These are phyloP conservation scores for Eurystomus glaucurus DNA, from an alignment of 2,797 vertebrate genomes.

Conservation along the genomic window DNA sequence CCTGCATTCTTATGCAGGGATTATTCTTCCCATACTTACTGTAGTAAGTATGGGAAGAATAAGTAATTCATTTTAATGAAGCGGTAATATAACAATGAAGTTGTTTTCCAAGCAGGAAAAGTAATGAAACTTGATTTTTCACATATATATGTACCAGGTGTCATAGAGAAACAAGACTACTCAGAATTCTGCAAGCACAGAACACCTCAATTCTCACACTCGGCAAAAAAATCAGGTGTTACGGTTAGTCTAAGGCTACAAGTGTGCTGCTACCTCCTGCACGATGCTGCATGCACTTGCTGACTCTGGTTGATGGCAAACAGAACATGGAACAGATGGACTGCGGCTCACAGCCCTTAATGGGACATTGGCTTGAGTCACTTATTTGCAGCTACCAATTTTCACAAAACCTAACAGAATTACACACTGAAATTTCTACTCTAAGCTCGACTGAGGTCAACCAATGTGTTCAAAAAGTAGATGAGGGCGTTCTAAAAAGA, in stretches of 20 bases:
- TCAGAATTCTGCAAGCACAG: neutral
- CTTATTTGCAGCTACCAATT: neutral
- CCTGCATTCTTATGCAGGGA: neutral
- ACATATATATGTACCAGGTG: neutral
- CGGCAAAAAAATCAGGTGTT: neutral
- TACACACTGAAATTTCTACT: neutral
- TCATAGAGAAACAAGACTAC: neutral
- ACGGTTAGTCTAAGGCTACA: neutral
- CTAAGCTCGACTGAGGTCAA: neutral
- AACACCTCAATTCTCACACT: neutral
- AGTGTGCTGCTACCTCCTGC: neutral
- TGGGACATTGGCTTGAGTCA: neutral
- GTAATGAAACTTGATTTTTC: neutral
- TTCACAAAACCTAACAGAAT: neutral
- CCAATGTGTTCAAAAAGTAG: neutral
- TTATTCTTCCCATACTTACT: too few relatives aligned
- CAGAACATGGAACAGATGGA: neutral
- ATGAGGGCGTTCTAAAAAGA: neutral
- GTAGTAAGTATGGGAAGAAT: neutral
- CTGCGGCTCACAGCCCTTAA: neutral
- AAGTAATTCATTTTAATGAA: neutral
- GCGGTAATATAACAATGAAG: neutral
- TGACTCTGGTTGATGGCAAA: neutral
- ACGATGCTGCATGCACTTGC: neutral
- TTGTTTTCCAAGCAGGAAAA: neutral